phyloP scores from a whole-genome alignment of 2,888 invertebrate species.

The Scotopteryx bipunctaria region DNA sequence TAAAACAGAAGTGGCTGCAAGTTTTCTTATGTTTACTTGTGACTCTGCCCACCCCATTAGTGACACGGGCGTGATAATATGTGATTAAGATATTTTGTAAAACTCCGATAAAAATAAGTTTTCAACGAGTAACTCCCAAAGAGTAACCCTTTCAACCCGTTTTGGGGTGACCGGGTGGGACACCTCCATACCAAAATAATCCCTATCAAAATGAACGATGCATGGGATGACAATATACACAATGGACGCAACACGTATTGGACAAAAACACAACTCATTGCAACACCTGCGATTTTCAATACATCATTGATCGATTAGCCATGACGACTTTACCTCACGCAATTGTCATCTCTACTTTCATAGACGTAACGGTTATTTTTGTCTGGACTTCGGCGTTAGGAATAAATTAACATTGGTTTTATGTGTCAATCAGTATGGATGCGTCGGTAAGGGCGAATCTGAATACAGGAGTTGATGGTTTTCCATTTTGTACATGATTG shows the following conservation, averaged over 20 bases:
- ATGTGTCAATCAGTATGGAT: constrained; percentile 40
- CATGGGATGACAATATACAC: constrained; percentile 52
- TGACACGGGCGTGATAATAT: too few species aligned
- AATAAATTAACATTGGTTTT: constrained; percentile 32
- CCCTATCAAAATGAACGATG: constrained; percentile 26
- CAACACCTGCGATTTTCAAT: constrained; percentile 79
- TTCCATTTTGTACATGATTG: constrained; percentile 41
- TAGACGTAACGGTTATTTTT: constrained; percentile 13
- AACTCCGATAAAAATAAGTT: too few species aligned
- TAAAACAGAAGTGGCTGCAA: too few species aligned
- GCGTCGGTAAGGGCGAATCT: constrained; percentile 43
- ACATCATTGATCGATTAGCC: constrained; percentile 74
- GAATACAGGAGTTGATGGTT: constrained; percentile 44
- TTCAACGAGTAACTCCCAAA: too few species aligned
- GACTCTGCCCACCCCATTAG: too few species aligned
- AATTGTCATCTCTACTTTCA: constrained; percentile 25
- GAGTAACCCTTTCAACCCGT: neutral
- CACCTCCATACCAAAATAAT: too few species aligned
- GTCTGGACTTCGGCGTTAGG: neutral
- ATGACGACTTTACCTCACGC: constrained; percentile 36
- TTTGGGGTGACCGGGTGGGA: too few species aligned
- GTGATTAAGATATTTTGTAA: too few species aligned
- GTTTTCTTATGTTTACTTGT: too few species aligned
- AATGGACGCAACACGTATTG: constrained; percentile 49
- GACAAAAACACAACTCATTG: constrained; percentile 71